Percentiles rank a stretch among this genome's conserved stretches.
These are phyloP conservation scores for Nomada fucata DNA, from an alignment of 2,888 invertebrate species.

Conservation along the genomic window DNA sequence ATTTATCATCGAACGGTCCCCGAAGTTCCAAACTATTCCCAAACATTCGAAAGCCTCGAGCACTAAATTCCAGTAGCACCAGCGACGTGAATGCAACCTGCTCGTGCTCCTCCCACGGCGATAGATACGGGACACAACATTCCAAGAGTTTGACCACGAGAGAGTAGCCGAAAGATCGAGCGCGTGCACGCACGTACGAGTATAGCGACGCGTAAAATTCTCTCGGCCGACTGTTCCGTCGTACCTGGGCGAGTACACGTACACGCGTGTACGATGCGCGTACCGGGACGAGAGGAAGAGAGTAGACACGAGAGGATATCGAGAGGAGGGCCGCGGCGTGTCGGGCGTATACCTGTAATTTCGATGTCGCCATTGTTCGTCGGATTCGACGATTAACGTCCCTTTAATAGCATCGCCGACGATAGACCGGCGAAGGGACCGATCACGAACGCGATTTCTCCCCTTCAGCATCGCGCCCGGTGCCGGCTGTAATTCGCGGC, in stretches of 20 bases:
- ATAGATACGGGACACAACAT: constrained; percentile 54
- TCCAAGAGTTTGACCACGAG: constrained; percentile 47
- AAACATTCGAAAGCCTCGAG: constrained; percentile 15
- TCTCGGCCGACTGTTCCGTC: constrained; percentile 41
- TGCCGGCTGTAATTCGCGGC: constrained; percentile 48
- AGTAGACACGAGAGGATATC: constrained; percentile 7
- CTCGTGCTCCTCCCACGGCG: constrained; percentile 8
- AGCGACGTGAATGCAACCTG: constrained; percentile 11
- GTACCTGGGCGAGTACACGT: constrained; percentile 57
- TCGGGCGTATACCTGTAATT: constrained; percentile 72
- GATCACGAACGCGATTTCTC: constrained; percentile 64
- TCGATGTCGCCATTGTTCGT: constrained; percentile 74
- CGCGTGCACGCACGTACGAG: constrained; percentile 57
- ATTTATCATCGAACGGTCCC: constrained; percentile 35
- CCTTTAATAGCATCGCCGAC: constrained; percentile 73
- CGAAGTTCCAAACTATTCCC: constrained; percentile 6
- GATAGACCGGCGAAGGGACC: constrained; percentile 58
- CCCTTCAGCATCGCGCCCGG: background rate
- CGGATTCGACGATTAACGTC: constrained; percentile 73
- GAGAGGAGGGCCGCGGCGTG: constrained; percentile 36
- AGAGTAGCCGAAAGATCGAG: background rate
- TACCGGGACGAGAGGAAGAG: background rate
- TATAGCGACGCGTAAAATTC: constrained; percentile 67
- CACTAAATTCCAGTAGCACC: constrained; percentile 37
- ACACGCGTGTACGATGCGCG: constrained; percentile 35